phyloP scores from a whole-genome alignment of 1,140 invertebrate species.

The Hestina assimilis region DNA sequence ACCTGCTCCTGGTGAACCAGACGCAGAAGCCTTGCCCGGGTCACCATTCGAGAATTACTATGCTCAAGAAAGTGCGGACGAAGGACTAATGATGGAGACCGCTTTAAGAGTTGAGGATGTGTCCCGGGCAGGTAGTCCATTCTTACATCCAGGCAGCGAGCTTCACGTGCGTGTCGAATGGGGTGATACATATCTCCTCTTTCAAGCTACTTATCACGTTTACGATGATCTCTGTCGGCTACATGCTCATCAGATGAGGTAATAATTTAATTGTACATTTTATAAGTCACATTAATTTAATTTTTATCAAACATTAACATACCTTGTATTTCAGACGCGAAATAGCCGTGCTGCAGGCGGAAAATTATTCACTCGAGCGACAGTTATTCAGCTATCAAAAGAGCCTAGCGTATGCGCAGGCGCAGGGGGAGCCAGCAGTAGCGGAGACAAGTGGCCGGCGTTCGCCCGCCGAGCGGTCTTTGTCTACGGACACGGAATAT shows the following conservation, averaged over 20 bases:
- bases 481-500: conserved; percentile 87
- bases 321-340: conserved; percentile 82
- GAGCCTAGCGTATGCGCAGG: conserved; percentile 88
- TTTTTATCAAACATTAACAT: neutral
- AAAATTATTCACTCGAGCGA: conserved; percentile 91
- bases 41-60: conserved; percentile 91
- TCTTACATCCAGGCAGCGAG: conserved; percentile 87
- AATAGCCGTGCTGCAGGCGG: conserved; percentile 89
- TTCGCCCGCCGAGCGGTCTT: conserved; percentile 80
- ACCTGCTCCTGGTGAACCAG: conserved; percentile 78
- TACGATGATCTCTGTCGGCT: conserved; percentile 91
- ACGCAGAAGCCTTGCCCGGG: conserved; percentile 83
- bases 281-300: neutral
- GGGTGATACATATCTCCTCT: conserved; percentile 90
- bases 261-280: conserved; percentile 1
- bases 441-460: conserved; percentile 69
- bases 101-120: conserved; percentile 89
- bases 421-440: conserved; percentile 76
- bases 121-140: conserved; percentile 86
- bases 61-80: conserved; percentile 89
- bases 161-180: conserved; percentile 91
- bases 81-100: conserved; percentile 91
- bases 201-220: conserved; percentile 92
- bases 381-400: conserved; percentile 93
- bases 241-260: conserved; percentile 93